Evolutionary conservation across 2,888 invertebrate species (phyloP).

Genomic region (Digitonthophagus gazella): DNA sequence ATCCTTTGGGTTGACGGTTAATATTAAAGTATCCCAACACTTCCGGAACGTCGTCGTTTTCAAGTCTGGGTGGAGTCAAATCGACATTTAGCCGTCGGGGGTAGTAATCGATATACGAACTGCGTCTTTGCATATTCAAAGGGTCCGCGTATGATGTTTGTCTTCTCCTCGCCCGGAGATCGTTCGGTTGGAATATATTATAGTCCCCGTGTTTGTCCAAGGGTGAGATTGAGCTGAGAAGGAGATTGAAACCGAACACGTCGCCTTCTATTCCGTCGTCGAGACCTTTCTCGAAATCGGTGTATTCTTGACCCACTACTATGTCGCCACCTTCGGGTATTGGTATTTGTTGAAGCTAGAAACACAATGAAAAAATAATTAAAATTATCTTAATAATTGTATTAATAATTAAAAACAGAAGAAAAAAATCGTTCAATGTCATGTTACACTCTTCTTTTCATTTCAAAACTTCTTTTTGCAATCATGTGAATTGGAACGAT

Average conservation of each 20-base stretch:
- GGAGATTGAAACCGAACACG: conserved; percentile 65
- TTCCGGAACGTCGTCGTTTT: conserved; percentile 30
- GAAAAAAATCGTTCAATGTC: neutral
- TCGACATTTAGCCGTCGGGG: neutral
- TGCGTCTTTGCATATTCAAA: conserved; percentile 21
- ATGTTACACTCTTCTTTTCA: neutral
- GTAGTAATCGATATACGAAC: conserved; percentile 3
- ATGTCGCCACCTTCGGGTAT: conserved; percentile 63
- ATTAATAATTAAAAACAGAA: neutral
- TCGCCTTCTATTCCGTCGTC: conserved; percentile 69
- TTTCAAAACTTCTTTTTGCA: neutral
- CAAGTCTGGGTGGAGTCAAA: neutral
- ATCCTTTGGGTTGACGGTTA: conserved; percentile 33
- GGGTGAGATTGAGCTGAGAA: conserved; percentile 56
- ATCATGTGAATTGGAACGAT: neutral
- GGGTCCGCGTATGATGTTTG: conserved; percentile 15
- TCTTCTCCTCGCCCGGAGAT: conserved; percentile 19
- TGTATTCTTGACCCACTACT: conserved; percentile 68
- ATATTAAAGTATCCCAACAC: conserved; percentile 36
- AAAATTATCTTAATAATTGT: neutral
- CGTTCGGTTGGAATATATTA: conserved; percentile 19
- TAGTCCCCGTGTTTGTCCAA: neutral
- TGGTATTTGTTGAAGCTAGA: conserved; percentile 57
- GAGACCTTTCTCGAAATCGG: conserved; percentile 62
- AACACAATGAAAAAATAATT: conserved; percentile 20